phyloP scores from a whole-genome alignment of 2,113 vertebrate species.

The Meriones unguiculatus region DNA sequence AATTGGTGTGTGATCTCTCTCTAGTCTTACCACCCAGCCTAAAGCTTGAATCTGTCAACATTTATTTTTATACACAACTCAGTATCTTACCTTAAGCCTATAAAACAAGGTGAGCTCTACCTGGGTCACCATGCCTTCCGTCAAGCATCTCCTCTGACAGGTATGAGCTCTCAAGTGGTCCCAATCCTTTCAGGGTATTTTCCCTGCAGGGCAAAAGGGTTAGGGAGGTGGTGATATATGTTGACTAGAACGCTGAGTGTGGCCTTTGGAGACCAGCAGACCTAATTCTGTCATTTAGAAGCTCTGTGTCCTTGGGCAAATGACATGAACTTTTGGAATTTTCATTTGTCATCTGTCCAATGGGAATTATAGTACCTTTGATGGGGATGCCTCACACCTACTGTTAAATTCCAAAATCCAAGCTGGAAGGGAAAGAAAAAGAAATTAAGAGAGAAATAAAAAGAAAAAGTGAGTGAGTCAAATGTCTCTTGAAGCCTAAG shows the following conservation, averaged over 20 bases:
- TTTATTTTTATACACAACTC: neutral
- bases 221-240: neutral
- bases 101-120: slow-evolving; percentile 10
- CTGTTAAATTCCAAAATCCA: neutral
- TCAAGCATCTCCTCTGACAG: neutral
- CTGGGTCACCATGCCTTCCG: slow-evolving; percentile 1
- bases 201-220: neutral
- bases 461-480: neutral
- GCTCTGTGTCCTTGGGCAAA: slow-evolving; percentile 21
- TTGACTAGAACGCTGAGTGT: neutral
- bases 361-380: neutral
- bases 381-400: neutral
- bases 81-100: slow-evolving; percentile 52
- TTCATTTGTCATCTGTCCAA: neutral
- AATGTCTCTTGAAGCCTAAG: neutral
- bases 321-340: neutral
- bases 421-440: neutral
- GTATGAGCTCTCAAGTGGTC: neutral
- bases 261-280: neutral
- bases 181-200: neutral
- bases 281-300: slow-evolving; percentile 20
- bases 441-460: neutral
- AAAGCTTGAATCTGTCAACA: neutral
- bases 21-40: neutral
- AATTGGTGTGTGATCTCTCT: neutral